A percentile compares a stretch with the other conserved stretches of the same genome.
phyloP scores from a whole-genome alignment of 2,888 invertebrate genomes.

The Leptogaster cylindrica region DNA sequence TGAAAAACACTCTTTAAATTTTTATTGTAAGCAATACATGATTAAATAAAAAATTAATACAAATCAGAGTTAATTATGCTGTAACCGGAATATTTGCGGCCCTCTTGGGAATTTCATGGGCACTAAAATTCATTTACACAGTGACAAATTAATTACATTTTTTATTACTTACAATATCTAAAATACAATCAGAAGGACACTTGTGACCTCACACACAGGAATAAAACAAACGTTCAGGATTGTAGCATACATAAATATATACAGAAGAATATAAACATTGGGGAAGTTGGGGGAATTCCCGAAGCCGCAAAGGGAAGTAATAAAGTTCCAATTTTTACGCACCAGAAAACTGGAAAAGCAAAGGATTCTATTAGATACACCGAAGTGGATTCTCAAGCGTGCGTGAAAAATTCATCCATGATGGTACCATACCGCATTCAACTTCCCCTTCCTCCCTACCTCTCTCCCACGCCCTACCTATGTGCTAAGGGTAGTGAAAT shows the following conservation, averaged over 20 bases:
- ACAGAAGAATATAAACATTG: conserved; percentile 14
- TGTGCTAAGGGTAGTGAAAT: no score
- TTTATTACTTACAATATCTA: conserved; percentile 33
- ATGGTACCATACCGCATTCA: not conserved
- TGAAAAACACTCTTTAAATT: no score
- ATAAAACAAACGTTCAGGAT: no score
- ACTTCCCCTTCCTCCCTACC: not conserved
- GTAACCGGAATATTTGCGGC: no score
- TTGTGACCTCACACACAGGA: conserved; percentile 10
- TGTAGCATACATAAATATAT: no score
- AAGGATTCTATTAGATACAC: conserved; percentile 40
- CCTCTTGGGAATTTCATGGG: no score
- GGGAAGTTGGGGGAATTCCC: conserved; percentile 5
- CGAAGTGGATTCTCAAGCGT: conserved; percentile 34
- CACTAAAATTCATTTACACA: no score
- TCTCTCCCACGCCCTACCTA: not conserved
- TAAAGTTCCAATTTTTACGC: conserved; percentile 40
- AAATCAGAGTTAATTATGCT: no score
- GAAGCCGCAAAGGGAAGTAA: conserved; percentile 23
- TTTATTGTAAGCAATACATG: no score
- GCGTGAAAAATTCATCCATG: conserved; percentile 29
- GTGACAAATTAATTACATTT: conserved; percentile 17
- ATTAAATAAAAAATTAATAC: no score
- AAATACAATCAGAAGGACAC: conserved; percentile 33
- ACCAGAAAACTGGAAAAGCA: conserved; percentile 39